Evolutionary conservation across 2,797 vertebrate species (phyloP).

Genomic region (Lagocephalus sceleratus): DNA sequence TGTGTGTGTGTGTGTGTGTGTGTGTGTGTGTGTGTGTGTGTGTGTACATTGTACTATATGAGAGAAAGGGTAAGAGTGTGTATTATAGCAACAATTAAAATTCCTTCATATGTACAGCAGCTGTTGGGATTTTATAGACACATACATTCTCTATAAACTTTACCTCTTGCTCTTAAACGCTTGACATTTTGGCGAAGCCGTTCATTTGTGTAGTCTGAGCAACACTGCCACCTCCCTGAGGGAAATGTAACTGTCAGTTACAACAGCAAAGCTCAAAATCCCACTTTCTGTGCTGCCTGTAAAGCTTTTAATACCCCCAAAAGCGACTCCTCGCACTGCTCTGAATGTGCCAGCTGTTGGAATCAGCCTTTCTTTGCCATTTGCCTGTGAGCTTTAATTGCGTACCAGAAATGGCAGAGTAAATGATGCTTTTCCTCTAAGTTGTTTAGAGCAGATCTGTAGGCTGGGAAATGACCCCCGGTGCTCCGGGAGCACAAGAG

Average conservation of each 20-base stretch:
- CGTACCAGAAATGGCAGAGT: slow-evolving; percentile 51
- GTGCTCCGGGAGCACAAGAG: slow-evolving; percentile 41
- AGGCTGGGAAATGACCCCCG: slow-evolving; percentile 57
- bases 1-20: slow-evolving; percentile 6
- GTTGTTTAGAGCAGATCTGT: slow-evolving; percentile 58
- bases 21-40: too few species aligned
- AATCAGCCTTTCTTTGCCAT: slow-evolving; percentile 5
- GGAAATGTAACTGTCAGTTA: slow-evolving; percentile 48
- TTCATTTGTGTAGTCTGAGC: slow-evolving; percentile 49
- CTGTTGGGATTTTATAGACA: slow-evolving; percentile 44
- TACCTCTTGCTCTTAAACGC: slow-evolving; percentile 1
- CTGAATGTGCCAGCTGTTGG: background rate
- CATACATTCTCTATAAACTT: background rate
- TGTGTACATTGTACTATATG: too few species aligned
- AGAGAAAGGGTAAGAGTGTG: slow-evolving; percentile 18
- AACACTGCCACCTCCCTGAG: slow-evolving; percentile 75
- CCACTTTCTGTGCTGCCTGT: background rate
- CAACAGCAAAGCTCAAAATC: background rate
- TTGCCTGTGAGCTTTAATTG: slow-evolving; percentile 46
- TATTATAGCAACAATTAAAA: slow-evolving; percentile 37
- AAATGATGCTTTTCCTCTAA: slow-evolving; percentile 77
- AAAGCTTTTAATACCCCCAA: background rate
- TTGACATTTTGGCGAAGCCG: background rate
- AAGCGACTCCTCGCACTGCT: background rate
- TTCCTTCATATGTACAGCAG: slow-evolving; percentile 43